Evolutionary conservation across 2,113 vertebrate genomes (phyloP).

Genomic region (Archocentrus centrarchus): DNA sequence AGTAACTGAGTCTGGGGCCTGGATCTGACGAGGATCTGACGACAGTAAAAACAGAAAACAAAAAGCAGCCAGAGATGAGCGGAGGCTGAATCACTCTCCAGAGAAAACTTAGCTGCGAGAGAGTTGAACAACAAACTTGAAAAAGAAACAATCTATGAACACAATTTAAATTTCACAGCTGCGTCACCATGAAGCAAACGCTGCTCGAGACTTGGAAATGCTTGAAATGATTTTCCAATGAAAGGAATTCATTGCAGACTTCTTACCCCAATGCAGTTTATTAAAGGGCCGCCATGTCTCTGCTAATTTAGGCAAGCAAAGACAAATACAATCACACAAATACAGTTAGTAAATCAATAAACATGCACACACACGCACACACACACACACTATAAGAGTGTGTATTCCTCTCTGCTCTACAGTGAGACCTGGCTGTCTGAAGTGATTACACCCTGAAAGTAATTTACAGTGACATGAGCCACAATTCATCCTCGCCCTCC

Average conservation of each 20-base stretch:
- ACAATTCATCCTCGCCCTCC: conserved; percentile 32
- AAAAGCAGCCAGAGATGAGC: too few relatives aligned
- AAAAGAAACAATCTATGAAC: not conserved
- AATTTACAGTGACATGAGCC: conserved; percentile 50
- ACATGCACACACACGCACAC: not conserved
- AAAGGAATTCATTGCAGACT: not conserved
- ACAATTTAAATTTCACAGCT: not conserved
- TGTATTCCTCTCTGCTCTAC: not conserved
- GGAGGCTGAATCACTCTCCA: not conserved
- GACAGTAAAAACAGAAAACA: too few relatives aligned
- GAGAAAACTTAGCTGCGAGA: not conserved
- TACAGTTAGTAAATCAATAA: conserved; percentile 3
- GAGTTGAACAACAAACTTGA: not conserved
- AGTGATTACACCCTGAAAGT: conserved; percentile 46
- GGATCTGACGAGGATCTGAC: not conserved
- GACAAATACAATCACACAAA: conserved; percentile 14
- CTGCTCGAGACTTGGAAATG: not conserved
- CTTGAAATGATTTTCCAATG: not conserved
- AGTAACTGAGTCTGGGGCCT: not conserved
- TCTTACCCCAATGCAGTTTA: not conserved
- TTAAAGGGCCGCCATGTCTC: not conserved
- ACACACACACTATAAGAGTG: not conserved
- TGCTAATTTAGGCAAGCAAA: not conserved
- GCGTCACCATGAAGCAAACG: not conserved
- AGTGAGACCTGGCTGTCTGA: conserved; percentile 34